Evolutionary conservation across 2,888 invertebrate genomes (phyloP), one percentile per base, ranked within the genome.

Genomic region (Pemphredon lugubris): DNA sequence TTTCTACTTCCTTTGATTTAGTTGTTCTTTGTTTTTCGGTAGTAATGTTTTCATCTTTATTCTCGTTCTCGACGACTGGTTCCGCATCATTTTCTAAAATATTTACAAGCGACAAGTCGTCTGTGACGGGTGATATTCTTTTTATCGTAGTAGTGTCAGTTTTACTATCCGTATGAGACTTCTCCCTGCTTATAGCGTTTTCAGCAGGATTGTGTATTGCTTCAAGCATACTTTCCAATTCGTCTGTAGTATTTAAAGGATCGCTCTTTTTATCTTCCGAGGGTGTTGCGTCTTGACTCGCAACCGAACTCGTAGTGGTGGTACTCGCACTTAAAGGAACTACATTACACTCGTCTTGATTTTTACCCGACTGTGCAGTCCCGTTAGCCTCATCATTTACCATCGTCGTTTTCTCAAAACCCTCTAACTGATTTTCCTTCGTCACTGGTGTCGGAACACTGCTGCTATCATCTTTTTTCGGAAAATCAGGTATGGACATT

Each of bases 361-460:
- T 61, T 45, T 77, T 77, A 5, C 80, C 78, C 73, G 58, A 86
- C 6, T 61, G 59, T 39, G 85, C 85, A 30, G 90, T 73, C 73
- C 88, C 73, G 81, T 89, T 53, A 87, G 84, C 67, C 32, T 79
- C 71, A 4, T 59, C 75, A 16, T 77, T 64, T 13, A 54, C 60
- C 42, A 72, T 92, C 51, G 90, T 90, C 63, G 91, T 91, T 40
- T 91, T 91, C 0, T 91, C 91, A 76, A 91, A 91, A 90, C 90
- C 90, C 16, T 91, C 91, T 79, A 91, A 90, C 73, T 92, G 91
- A 5, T 44, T 74, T 3, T 83, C 77, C 6, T 67, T 68, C 0
- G 51, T 64, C 18, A 34, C 18, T 11, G 40, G 7, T 6, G 37
- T 67, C 2, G 67, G 47, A 0, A 48, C 50, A 4, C n/a, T 57